A percentile compares a stretch with the other conserved stretches of the same genome.
Evolutionary conservation across 2,888 invertebrate genomes (phyloP).

Genomic region (Altica lythri): DNA sequence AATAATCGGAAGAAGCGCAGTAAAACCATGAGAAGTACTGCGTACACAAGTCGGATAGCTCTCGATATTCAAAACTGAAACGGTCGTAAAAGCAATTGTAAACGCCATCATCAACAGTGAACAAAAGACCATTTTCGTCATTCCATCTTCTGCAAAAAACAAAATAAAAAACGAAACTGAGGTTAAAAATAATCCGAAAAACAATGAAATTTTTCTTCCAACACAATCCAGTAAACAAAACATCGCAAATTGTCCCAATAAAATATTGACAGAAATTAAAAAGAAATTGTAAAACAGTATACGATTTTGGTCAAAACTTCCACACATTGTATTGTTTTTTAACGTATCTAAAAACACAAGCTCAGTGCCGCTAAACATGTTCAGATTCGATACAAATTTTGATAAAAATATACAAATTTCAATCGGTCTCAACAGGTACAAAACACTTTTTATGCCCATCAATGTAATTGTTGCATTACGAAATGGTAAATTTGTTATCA

Average conservation of each 20-base stretch:
- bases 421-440: slow-evolving; percentile 34
- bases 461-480: slow-evolving; percentile 33
- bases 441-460: slow-evolving; percentile 36
- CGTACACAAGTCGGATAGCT: slow-evolving; percentile 44
- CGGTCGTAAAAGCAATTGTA: slow-evolving; percentile 27
- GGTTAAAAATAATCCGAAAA: slow-evolving; percentile 14
- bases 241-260: slow-evolving; percentile 39
- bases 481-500: too few relatives aligned
- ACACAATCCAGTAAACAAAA: slow-evolving; percentile 39
- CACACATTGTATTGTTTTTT: slow-evolving; percentile 28
- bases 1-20: slow-evolving; percentile 28
- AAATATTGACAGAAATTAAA: slow-evolving; percentile 36
- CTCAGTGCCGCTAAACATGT: slow-evolving; percentile 20
- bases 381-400: slow-evolving; percentile 22
- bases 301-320: slow-evolving; percentile 19
- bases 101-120: slow-evolving; percentile 32
- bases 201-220: slow-evolving; percentile 37
- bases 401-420: slow-evolving; percentile 37
- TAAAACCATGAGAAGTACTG: slow-evolving; percentile 37
- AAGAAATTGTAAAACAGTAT: slow-evolving; percentile 38
- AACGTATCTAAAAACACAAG: slow-evolving; percentile 25
- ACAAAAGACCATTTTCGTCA: slow-evolving; percentile 26
- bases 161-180: slow-evolving; percentile 21
- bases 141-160: slow-evolving; percentile 14
- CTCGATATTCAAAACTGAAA: slow-evolving; percentile 43